Evolutionary conservation across 2,888 invertebrate genomes (phyloP).

Genomic region (Caenorhabditis sp.): DNA sequence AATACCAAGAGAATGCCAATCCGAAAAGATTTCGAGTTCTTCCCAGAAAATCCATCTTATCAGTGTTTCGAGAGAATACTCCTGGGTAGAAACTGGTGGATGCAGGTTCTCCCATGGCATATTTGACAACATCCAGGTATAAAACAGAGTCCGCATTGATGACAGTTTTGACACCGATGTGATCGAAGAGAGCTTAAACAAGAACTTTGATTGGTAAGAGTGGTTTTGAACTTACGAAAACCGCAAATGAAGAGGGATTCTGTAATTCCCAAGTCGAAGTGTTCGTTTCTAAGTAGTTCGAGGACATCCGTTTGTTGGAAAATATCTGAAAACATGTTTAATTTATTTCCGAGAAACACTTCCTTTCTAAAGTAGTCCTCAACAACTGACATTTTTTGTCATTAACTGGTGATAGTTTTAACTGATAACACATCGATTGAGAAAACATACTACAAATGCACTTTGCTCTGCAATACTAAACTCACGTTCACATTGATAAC

Average conservation of each 20-base stretch:
- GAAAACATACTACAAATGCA: neutral
- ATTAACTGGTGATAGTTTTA: neutral
- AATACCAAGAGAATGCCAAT: conserved; percentile 37
- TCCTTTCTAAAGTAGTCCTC: no score
- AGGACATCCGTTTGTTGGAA: conserved; percentile 44
- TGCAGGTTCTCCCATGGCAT: conserved; percentile 56
- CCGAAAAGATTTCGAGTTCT: conserved; percentile 29
- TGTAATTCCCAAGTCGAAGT: conserved; percentile 60
- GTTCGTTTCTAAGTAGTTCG: conserved; percentile 40
- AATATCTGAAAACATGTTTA: conserved; percentile 15
- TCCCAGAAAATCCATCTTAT: conserved; percentile 46
- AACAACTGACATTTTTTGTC: neutral
- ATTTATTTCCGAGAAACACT: no score
- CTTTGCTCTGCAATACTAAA: neutral
- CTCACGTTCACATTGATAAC: conserved; percentile 49
- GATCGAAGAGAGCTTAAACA: conserved; percentile 54
- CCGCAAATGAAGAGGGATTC: conserved; percentile 57
- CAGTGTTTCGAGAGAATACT: conserved; percentile 24
- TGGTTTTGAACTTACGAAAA: conserved; percentile 41
- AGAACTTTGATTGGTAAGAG: no score
- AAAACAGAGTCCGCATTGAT: conserved; percentile 55
- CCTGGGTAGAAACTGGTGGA: conserved; percentile 56
- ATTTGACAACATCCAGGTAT: conserved; percentile 45
- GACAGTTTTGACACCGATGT: conserved; percentile 49
- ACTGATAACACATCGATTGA: conserved; percentile 2